Conservation (phyloP, 1,140 invertebrate species). For the Ruditapes philippinarum region DNA sequence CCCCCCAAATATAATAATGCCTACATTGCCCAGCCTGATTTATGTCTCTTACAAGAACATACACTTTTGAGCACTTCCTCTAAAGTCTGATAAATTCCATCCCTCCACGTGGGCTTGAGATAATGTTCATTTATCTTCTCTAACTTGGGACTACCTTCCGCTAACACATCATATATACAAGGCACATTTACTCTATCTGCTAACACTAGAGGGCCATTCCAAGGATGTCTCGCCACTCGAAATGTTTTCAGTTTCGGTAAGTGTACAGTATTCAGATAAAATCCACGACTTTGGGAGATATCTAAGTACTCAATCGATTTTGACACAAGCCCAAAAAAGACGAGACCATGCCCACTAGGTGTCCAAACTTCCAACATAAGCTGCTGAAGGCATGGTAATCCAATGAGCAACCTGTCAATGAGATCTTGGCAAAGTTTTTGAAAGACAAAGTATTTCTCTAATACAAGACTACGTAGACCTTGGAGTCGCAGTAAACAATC, state of each 20-base stretch:
- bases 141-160: conserved; percentile 77
- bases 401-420: conserved; percentile 74
- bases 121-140: conserved; percentile 81
- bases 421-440: conserved; percentile 76
- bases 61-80: conserved; percentile 81
- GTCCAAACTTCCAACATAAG: conserved; percentile 84
- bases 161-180: conserved; percentile 81
- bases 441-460: conserved; percentile 85
- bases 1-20: too few species aligned
- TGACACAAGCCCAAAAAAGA: conserved; percentile 75
- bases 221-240: conserved; percentile 79
- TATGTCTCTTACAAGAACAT: conserved; percentile 81
- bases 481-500: conserved; percentile 78
- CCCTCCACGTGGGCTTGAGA: conserved; percentile 78
- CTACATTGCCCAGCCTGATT: conserved; percentile 81
- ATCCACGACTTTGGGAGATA: conserved; percentile 82
- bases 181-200: conserved; percentile 77
- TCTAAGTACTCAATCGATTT: conserved; percentile 81
- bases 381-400: conserved; percentile 72
- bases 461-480: conserved; percentile 78
- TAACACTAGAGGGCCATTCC: conserved; percentile 80
- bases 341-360: conserved; percentile 78
- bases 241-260: conserved; percentile 80
- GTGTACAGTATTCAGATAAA: conserved; percentile 78
- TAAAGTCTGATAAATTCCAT: conserved; percentile 69